Conservation (phyloP, 2,113 vertebrate species). For the Illadopsis cleaveri region DNA sequence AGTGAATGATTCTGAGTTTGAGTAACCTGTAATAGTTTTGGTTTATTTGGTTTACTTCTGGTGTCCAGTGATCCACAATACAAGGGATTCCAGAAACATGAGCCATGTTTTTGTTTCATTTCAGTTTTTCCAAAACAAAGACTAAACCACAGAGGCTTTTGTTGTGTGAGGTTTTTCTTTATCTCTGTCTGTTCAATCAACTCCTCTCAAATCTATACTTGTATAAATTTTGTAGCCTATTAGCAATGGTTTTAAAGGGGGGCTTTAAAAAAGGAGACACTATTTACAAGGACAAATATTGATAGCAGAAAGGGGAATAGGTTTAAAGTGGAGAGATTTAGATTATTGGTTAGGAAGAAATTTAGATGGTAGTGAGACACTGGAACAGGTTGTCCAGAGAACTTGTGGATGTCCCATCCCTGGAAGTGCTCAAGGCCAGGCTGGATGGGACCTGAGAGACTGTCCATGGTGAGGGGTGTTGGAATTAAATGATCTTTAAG, state of each 20-base stretch:
- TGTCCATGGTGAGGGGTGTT: accelerated
- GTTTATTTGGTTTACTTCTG: background rate
- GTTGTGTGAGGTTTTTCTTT: background rate
- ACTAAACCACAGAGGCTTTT: background rate
- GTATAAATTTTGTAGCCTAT: background rate
- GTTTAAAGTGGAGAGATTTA: background rate
- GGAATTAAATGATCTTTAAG: background rate
- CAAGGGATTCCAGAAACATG: background rate
- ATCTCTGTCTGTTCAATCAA: too few relatives aligned
- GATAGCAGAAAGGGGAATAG: background rate
- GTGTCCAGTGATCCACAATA: background rate
- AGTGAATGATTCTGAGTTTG: background rate
- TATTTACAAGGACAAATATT: background rate
- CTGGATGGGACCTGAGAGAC: background rate
- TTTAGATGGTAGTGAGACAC: background rate
- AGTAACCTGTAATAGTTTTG: background rate
- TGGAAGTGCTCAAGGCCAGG: background rate
- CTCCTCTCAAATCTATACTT: background rate
- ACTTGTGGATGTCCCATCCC: background rate
- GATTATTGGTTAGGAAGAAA: background rate
- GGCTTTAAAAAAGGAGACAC: background rate
- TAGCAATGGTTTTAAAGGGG: background rate
- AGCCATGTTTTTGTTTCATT: background rate
- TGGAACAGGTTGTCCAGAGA: background rate
- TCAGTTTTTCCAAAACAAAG: background rate